These are phyloP conservation scores for Falco peregrinus DNA, from an alignment of 2,797 vertebrate genomes.

Conservation along the genomic window DNA sequence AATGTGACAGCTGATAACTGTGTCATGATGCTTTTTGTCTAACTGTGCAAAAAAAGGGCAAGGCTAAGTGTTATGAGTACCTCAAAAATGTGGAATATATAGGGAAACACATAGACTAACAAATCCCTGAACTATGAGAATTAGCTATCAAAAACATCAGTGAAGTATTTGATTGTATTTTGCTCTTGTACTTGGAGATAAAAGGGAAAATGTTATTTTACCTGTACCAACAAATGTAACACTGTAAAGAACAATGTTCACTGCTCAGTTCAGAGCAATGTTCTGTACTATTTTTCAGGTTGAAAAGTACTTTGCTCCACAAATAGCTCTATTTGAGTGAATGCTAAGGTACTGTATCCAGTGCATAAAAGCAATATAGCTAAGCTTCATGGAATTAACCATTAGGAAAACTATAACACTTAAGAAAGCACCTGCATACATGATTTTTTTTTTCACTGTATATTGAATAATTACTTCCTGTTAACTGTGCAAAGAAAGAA, in stretches of 20 bases:
- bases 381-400: background rate
- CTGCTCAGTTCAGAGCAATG: background rate
- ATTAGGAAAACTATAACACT: background rate
- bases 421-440: background rate
- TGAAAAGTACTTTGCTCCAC: background rate
- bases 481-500: background rate
- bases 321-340: background rate
- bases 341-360: background rate
- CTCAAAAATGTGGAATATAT: background rate
- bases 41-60: background rate
- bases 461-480: background rate
- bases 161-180: background rate
- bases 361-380: background rate
- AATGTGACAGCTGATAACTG: background rate
- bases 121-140: background rate
- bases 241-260: background rate
- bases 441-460: background rate
- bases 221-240: background rate
- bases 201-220: background rate
- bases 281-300: background rate
- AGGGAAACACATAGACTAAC: background rate
- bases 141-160: background rate
- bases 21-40: background rate
- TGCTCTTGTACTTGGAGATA: background rate
- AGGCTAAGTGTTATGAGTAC: background rate